Base-by-base conservation (phyloP, 35 echinoderm and acorn worm species). In the Apostichopus parvimensis region DNA sequence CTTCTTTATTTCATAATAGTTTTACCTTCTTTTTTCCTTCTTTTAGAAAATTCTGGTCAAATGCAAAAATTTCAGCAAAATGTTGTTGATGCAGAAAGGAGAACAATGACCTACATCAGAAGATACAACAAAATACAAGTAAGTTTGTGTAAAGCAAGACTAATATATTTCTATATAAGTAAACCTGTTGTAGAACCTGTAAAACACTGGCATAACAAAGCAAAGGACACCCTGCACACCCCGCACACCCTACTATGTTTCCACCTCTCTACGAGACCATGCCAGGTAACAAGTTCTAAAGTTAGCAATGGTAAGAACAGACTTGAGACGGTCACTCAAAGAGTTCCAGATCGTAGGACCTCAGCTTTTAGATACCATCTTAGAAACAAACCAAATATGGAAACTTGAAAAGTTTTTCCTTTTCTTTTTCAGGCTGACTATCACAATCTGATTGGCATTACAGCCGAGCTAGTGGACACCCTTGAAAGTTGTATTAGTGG, bases 361-460 rank as follows among this genome's bases (percentile, higher is more conserved):
- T 4, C 34, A 45, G 34, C 2, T 45, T 45, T 45, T 4, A 45
- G 34, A 4, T 2, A 45, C 34, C 34, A 45, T 4, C 34, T 45
- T 45, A 45, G 2, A 45, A 45, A 45, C 7, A 0, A 82, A 0
- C 5, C 53, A 34, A 55, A 15, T 55, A 45, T 45, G 34, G 34
- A 4, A 45, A 45, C 1, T 1, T 34, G 4, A 58, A 55, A 7
- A 70, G 6, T 0, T 22, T 87, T 25, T 87, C 53, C 17, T 64
- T 6, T 70, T 14, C 8, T 24, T 22, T 94, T 87, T 91, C 80
- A 98, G 89, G 73, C 94, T 68, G 97, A 98, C 60, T 98, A 98
- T 24, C 96, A 98, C 57, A 98, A 98, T 75, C 77, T 98, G 56
- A 98, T 98, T 83, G 97, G 97, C 11, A 98, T 98, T 12, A 98